Evolutionary conservation across 2,888 invertebrate species (phyloP).

Genomic region (Rhabditoides inermis): DNA sequence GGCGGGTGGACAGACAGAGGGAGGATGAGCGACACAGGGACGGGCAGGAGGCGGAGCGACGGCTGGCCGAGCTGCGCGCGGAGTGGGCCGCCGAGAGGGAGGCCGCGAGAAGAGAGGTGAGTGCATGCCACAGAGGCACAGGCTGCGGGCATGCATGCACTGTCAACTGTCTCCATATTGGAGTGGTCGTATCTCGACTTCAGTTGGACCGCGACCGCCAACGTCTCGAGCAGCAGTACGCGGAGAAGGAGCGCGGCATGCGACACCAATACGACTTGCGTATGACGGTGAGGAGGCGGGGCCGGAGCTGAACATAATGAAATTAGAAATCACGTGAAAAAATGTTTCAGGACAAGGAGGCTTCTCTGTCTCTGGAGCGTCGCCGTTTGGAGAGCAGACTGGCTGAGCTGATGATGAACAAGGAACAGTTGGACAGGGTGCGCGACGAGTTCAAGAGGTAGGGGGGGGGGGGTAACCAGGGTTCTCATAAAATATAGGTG

Average conservation of each 20-base stretch:
- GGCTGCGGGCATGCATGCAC: too few species aligned
- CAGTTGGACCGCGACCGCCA: too few species aligned
- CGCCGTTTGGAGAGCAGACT: constrained; percentile 12
- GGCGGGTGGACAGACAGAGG: constrained; percentile 16
- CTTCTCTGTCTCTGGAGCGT: constrained; percentile 5
- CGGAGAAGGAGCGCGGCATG: too few species aligned
- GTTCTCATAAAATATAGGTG: too few species aligned
- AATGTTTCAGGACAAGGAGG: constrained; percentile 5
- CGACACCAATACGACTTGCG: too few species aligned
- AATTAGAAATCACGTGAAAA: too few species aligned
- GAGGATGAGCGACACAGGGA: constrained; percentile 15
- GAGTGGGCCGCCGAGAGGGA: background rate
- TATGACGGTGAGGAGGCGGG: too few species aligned
- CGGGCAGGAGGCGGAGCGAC: constrained; percentile 13
- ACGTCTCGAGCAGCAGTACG: too few species aligned
- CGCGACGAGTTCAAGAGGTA: constrained; percentile 13
- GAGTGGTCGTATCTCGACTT: too few species aligned
- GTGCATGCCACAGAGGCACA: background rate
- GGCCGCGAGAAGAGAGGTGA: background rate
- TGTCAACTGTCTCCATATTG: too few species aligned
- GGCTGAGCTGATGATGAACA: constrained; percentile 15
- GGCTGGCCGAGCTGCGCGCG: constrained; percentile 9
- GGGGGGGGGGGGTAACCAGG: too few species aligned
- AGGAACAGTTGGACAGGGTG: constrained; percentile 18
- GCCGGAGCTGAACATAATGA: too few species aligned